phyloP scores from a whole-genome alignment of 2,113 vertebrate species.

The Crotalus horridus region DNA sequence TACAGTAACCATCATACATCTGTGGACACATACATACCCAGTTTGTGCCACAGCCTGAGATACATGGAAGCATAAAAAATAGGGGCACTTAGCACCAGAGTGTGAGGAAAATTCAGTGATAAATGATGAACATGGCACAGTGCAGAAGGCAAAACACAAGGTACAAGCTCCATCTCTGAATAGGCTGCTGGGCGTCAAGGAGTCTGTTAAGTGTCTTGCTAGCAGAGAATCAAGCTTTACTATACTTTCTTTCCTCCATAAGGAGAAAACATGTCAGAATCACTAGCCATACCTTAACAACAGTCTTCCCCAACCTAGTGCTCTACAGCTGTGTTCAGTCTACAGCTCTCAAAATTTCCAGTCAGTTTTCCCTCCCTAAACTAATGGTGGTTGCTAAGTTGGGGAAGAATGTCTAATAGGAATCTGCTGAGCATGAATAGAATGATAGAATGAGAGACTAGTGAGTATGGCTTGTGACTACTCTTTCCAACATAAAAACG shows the following conservation, averaged over 20 bases:
- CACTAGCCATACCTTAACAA: not conserved
- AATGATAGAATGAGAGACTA: not conserved
- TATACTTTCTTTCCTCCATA: not conserved
- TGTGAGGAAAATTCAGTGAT: slow-evolving; percentile 4
- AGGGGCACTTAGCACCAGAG: slow-evolving; percentile 10
- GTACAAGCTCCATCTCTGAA: not conserved
- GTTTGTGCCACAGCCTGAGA: slow-evolving; percentile 26
- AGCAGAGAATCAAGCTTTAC: not conserved
- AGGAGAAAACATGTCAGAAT: not conserved
- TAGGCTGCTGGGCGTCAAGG: not conserved
- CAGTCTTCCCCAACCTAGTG: not conserved
- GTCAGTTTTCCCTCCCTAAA: not conserved
- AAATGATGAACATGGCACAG: not conserved
- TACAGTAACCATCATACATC: slow-evolving; percentile 10
- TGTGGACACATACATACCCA: not conserved
- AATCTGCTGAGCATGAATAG: not conserved
- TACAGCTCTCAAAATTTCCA: not conserved
- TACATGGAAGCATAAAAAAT: slow-evolving; percentile 18
- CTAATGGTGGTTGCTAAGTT: not conserved
- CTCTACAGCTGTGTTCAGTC: not conserved
- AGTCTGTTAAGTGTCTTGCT: not conserved
- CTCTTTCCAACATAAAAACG: not conserved
- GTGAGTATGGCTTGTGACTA: not conserved
- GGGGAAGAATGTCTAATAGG: not conserved
- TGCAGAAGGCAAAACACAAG: not conserved